Base-by-base conservation (phyloP, 2,888 invertebrate genomes). In the Pyrrhosoma nymphula region DNA sequence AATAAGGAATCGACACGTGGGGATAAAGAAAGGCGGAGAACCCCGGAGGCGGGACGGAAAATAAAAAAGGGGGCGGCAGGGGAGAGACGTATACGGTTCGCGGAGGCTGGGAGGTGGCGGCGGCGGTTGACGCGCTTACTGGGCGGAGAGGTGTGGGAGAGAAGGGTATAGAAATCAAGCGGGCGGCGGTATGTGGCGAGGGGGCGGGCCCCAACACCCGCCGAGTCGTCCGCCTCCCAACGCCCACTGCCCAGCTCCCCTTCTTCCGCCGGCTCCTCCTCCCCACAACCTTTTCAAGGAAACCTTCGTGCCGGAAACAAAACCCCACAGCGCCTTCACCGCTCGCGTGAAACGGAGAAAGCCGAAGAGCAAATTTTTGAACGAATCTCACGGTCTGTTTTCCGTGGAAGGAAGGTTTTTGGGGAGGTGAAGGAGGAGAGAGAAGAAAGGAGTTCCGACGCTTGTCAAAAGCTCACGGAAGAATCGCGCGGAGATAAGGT, bases 1-100 rank as follows among this genome's bases (percentile, higher is more conserved):
- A 30, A 82, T 56, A 91, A 60, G 60, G 91, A 91, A 91, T 39
- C 60, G 91, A 20, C 91, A 63, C 60, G 90, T 56, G 35, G 69
- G 60, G 60, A 60, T 60, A 60, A 56, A 56, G 90, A 91, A 91
- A 69, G 35, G 63, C 30, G 8, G 91, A 39, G 35, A 39, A 60
- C 60, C 60, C 60, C 20, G 91, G 39, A 56, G 39, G 63, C 16
- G 63, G 39, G 63, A 91, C 6, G 63, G 39, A 23, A 26, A 91
- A n/a, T 35, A 63, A 91, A 39, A 63, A 35, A 56, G 30, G 91
- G 55, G 55, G 20, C n/a, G 47, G 14, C 55, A 47, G 47, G 88
- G 55, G 60, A 35, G 69, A n/a, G 30, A 26, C 16, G 75, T 14
- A 35, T 30, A 16, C 26, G 2, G 14, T 30, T 82, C 1, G 47